Conservation (phyloP, 2,888 invertebrate species). For the Coleophora deauratella region DNA sequence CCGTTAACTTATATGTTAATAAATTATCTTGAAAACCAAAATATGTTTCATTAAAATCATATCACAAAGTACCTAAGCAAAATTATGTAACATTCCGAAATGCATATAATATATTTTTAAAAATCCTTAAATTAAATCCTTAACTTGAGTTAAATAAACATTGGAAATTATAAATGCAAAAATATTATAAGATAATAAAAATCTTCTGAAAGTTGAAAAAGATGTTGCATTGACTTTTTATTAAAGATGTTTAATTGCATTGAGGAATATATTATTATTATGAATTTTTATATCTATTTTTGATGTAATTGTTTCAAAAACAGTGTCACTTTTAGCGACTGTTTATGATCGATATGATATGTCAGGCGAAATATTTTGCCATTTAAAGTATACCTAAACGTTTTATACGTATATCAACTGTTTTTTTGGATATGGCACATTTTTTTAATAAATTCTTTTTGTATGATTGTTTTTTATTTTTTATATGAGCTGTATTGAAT, state of each 20-base stretch:
- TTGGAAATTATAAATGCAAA: conserved; percentile 61
- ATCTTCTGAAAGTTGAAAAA: conserved; percentile 12
- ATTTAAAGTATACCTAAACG: conserved; percentile 6
- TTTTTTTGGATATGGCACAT: conserved; percentile 42
- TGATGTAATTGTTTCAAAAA: conserved; percentile 18
- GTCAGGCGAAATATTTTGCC: conserved; percentile 20
- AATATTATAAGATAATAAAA: conserved; percentile 30
- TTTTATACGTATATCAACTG: conserved; percentile 18
- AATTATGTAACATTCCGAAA: conserved; percentile 46
- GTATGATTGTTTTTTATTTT: conserved; percentile 1
- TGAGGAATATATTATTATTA: conserved; percentile 10
- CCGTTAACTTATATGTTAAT: conserved; percentile 35
- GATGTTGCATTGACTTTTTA: conserved; percentile 17
- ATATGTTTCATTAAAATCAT: conserved; percentile 55
- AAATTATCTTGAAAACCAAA: conserved; percentile 45
- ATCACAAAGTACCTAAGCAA: conserved; percentile 60
- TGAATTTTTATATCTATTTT: conserved; percentile 7
- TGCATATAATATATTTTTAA: conserved; percentile 43
- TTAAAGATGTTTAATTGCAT: conserved; percentile 22
- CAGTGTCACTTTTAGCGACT: conserved; percentile 39
- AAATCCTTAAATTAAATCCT: conserved; percentile 35
- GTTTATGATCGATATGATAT: conserved; percentile 40
- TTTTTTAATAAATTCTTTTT: conserved; percentile 26
- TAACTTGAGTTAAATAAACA: conserved; percentile 40
- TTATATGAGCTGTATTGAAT: no score